Evolutionary conservation across 2,113 vertebrate species (phyloP), one percentile per base, ranked within the genome.

Genomic region (Platysteira castanea): DNA sequence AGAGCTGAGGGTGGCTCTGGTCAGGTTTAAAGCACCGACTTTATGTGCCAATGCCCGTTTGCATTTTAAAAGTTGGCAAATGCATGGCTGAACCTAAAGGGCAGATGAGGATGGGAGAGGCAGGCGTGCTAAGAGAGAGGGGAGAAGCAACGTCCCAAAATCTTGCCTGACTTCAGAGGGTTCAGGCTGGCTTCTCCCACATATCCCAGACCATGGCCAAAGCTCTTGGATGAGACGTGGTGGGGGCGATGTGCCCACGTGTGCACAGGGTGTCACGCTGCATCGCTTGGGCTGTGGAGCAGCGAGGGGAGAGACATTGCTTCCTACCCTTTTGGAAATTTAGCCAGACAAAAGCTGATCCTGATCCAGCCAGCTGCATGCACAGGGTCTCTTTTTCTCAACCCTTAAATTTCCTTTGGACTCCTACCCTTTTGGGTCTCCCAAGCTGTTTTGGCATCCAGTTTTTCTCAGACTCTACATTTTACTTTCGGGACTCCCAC

Each of bases 61-160:
- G 44, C 73, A 19, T 93, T 77, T 78, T 13, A 59, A 67, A 91
- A 82, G 39, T 46, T 65, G 87, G 63, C 42, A 57, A 69, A 85
- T 17, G n/a, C 8, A 0, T 52, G 74, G 52, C 59, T 76, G 47
- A 79, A 64, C 57, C 11, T 13, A 47, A 64, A 78, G 68, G 83
- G 49, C 56, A 56, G 26, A 31, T 12, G 68, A 84, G 80, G 47
- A 20, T 1, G 24, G 21, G 64, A 56, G 83, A 74, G 79, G 46
- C 37, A 24, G 46, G n/a, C 0, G 0, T 20, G 64, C 50, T 47
- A 9, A 0, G 16, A 15, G 61, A 15, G 47, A 35, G 46, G 49
- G 1, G 15, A 63, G 52, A 26, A 69, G 31, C 26, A 24, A 14
- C 5, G 1, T 71, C 73, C 44, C 54, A 11, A 67, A 84, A 54